These are phyloP conservation scores for Germaria angustata DNA, from an alignment of 2,888 invertebrate genomes.

Conservation along the genomic window DNA sequence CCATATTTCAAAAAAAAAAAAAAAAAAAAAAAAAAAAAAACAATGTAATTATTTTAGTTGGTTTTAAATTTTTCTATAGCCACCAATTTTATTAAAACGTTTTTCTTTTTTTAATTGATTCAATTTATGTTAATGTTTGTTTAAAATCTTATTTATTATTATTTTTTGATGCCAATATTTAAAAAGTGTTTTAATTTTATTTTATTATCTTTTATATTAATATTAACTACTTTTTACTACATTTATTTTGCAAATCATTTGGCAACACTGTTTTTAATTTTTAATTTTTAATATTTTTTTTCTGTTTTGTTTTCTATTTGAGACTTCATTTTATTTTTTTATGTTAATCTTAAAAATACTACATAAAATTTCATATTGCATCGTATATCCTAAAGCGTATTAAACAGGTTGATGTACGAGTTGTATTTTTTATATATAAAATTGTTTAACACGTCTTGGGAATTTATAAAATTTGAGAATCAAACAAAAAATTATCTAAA, in stretches of 20 bases:
- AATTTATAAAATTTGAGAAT: background rate
- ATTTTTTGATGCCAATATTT: constrained; percentile 36
- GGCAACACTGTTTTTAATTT: constrained; percentile 71
- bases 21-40: constrained; percentile 12
- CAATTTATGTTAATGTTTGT: too few species aligned
- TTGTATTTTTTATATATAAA: too few species aligned
- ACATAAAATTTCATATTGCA: background rate
- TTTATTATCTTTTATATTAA: constrained; percentile 14
- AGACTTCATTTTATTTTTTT: constrained; percentile 59
- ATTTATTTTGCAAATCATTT: constrained; percentile 70
- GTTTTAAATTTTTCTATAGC: constrained; percentile 9
- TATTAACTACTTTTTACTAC: constrained; percentile 39
- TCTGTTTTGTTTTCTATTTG: constrained; percentile 39
- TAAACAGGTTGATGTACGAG: too few species aligned
- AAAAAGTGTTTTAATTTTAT: constrained; percentile 24
- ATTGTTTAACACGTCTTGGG: too few species aligned
- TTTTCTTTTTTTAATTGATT: background rate
- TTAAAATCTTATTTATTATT: constrained; percentile 9
- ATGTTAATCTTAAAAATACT: background rate
- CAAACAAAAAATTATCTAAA: background rate
- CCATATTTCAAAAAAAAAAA: constrained; percentile 16
- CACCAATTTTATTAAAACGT: constrained; percentile 34
- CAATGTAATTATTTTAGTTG: background rate
- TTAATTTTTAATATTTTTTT: constrained; percentile 25
- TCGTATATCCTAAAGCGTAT: background rate